Evolutionary conservation across 2,797 vertebrate species (phyloP), one percentile per base, ranked within the genome.

Genomic region (Cirrhinus mrigala): DNA sequence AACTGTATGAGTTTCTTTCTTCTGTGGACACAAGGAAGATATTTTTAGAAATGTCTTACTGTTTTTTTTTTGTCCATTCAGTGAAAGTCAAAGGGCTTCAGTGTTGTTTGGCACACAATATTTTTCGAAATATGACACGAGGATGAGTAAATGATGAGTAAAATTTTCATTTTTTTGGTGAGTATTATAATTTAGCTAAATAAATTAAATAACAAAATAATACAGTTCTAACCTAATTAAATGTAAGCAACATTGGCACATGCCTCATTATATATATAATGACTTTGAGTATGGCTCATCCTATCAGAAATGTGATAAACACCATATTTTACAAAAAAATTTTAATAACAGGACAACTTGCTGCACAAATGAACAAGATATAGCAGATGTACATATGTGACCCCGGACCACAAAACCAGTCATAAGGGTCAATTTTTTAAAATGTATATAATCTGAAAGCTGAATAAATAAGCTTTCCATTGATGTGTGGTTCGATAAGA

Each of bases 21-120:
- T 76, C 74, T 76, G 74, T 76, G 52, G 12, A 76, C 52, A 76
- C 33, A 56, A 76, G 56, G 20, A n/a, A 37, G 20, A 56, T 56
- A 56, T 76, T 76, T 75, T 3, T 6, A 33, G 27, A 75, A 54
- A 75, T 75, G 10, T 64, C 24, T 29, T 64, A 1, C 6, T 14
- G 18, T 22, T 33, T 75, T 52, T 52, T 74, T 20, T 54, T 52
- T 52, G 50, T 33, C 18, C 50, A 75, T 11, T 18, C 71, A 74
- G 20, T 20, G 1, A 27, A 75, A 52, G 48, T 54, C 50, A 75
- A 14, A 12, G 10, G 6, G 18, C 50, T 54, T 10, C 48, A 27
- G 12, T 62, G n/a, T 6, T 62, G 24, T 27, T 27, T 62, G 11
- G n/a, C 58, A 27, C 58, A 62, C 24, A 27, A 22, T 9, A 3